These are phyloP conservation scores for Mythimna lalbum DNA, from an alignment of 2,888 invertebrate genomes.

Conservation along the genomic window DNA sequence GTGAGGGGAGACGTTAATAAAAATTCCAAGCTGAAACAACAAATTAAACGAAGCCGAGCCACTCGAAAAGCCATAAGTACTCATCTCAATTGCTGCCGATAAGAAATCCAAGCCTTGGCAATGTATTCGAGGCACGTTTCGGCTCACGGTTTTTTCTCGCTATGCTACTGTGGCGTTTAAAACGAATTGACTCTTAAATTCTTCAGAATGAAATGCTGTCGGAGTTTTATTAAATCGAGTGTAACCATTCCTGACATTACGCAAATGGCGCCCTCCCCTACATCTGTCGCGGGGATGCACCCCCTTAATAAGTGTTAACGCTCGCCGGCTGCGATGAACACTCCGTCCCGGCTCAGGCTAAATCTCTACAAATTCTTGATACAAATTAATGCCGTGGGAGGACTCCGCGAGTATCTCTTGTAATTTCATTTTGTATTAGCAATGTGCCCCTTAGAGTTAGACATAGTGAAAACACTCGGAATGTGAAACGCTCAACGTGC, in stretches of 20 bases:
- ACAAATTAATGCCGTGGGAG: constrained; percentile 89
- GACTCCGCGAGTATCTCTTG: constrained; percentile 82
- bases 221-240: constrained; percentile 91
- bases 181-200: constrained; percentile 91
- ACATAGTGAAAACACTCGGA: constrained; percentile 71
- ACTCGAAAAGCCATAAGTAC: constrained; percentile 91
- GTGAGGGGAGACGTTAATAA: constrained; percentile 89
- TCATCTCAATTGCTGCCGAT: constrained; percentile 91
- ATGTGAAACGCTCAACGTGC: constrained; percentile 69
- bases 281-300: constrained; percentile 91
- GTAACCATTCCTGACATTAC: constrained; percentile 90
- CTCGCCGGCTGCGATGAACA: constrained; percentile 89
- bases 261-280: constrained; percentile 90
- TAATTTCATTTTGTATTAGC: constrained; percentile 86
- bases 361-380: constrained; percentile 91
- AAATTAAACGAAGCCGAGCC: constrained; percentile 91
- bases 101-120: constrained; percentile 90
- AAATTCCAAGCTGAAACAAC: constrained; percentile 90
- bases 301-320: constrained; percentile 91
- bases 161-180: constrained; percentile 88
- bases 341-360: constrained; percentile 87
- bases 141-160: constrained; percentile 89
- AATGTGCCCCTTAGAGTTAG: constrained; percentile 73
- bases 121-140: constrained; percentile 90
- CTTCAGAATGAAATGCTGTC: constrained; percentile 90